Percentiles rank a stretch among this genome's conserved stretches.
phyloP scores from a whole-genome alignment of 1,140 invertebrate genomes.

The Danaus plexippus region DNA sequence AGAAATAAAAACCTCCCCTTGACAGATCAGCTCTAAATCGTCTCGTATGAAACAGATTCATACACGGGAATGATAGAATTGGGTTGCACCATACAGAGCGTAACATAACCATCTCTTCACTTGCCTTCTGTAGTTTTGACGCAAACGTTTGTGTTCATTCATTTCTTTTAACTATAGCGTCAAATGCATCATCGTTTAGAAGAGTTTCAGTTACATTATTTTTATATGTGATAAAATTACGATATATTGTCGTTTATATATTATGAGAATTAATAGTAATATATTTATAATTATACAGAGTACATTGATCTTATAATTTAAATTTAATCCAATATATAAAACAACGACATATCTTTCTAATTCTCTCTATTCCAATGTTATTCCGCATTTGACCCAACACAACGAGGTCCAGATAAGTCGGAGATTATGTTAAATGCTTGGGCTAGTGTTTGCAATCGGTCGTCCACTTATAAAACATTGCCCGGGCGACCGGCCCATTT shows the following conservation, averaged over 20 bases:
- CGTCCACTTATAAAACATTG: conserved; percentile 46
- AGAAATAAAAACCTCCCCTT: too few relatives aligned
- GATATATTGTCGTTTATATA: too few relatives aligned
- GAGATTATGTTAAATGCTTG: conserved; percentile 55
- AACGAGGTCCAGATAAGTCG: conserved; percentile 25
- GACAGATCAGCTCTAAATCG: background rate
- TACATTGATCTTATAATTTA: too few relatives aligned
- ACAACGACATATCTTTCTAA: too few relatives aligned
- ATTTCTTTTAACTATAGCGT: background rate
- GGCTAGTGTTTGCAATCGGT: conserved; percentile 37
- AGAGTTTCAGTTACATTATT: too few relatives aligned
- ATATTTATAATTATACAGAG: too few relatives aligned
- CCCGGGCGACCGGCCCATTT: conserved; percentile 29
- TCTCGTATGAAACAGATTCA: conserved; percentile 6
- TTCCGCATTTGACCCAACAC: too few relatives aligned
- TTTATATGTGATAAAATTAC: too few relatives aligned
- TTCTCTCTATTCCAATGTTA: too few relatives aligned
- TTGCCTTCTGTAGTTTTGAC: conserved; percentile 4
- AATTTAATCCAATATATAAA: too few relatives aligned
- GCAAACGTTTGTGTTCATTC: conserved; percentile 9
- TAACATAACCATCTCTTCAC: background rate
- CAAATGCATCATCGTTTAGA: too few relatives aligned
- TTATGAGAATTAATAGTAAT: too few relatives aligned
- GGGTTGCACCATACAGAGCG: conserved; percentile 7
- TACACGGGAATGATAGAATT: conserved; percentile 11